These are phyloP conservation scores for Tenthredo notha DNA, from an alignment of 2,888 invertebrate genomes.

Conservation along the genomic window DNA sequence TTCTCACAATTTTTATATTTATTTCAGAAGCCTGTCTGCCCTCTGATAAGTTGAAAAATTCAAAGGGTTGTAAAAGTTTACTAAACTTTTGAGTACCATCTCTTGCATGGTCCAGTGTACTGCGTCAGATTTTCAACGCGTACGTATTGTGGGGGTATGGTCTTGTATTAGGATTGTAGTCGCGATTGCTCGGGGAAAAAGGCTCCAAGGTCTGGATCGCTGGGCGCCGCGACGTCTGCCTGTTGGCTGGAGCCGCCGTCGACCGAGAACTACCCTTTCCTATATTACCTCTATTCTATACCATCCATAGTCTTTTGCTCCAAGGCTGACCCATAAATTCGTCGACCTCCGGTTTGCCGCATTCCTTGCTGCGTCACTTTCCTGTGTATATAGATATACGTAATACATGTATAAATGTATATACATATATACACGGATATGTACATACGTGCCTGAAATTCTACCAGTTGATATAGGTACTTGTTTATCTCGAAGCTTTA, in stretches of 20 bases:
- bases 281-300: constrained; percentile 39
- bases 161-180: constrained; percentile 40
- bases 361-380: constrained; percentile 38
- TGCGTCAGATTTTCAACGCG: neutral
- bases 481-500: constrained; percentile 34
- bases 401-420: neutral
- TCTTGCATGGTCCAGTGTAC: neutral
- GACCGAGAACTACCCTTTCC: constrained; percentile 50
- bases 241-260: constrained; percentile 54
- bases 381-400: neutral
- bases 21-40: neutral
- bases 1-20: neutral
- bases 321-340: constrained; percentile 62
- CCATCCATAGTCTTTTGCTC: constrained; percentile 18
- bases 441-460: constrained; percentile 14
- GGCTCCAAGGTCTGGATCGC: constrained; percentile 67
- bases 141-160: neutral
- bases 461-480: neutral
- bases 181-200: constrained; percentile 54
- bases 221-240: constrained; percentile 68
- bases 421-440: neutral
- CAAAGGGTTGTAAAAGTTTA: neutral
- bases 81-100: neutral
- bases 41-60: neutral
- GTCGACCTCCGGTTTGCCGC: constrained; percentile 55